Evolutionary conservation across 1,140 invertebrate genomes (phyloP), one percentile per base, ranked within the genome.

Genomic region (Drosophila elegans): DNA sequence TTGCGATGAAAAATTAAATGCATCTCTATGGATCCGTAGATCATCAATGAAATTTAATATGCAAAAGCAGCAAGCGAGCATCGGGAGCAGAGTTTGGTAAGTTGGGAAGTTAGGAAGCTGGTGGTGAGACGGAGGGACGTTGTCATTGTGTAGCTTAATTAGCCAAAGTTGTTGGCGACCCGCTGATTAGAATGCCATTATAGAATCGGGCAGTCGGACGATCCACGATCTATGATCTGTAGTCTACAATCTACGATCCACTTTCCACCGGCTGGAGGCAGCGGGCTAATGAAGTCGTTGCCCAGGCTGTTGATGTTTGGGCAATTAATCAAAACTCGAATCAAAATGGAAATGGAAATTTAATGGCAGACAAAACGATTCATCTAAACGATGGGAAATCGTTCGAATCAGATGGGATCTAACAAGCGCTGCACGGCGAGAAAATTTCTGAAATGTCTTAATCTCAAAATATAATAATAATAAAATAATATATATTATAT

Each of bases 21-120:
- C 82, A 91, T 75, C 63, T 83, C 83, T 90, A 78, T 69, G 80
- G 42, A 77, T 64, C 73, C 82, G 71, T 90, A 75, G 86, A 90
- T 90, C 86, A 90, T 86, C 86, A 90, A 90, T 90, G 86, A 90
- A 90, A 90, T 80, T 86, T 90, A 90, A 90, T 90, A 90, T 90
- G 86, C 76, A 48, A 34, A 34, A 38, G 49, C 59, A 66, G 54
- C 60, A 44, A 56, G 36, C 60, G 12, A 74, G 64, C 49, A 27
- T 46, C 53, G 36, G 29, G 55, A 34, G 45, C 21, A 49, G 53
- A 45, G 66, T 41, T 41, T 41, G 57, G 34, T 46, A 60, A 44
- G 42, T 32, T 32, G 29, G 29, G 21, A 13, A 44, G 39, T 6
- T 12, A 25, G 12, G 1, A 7, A 7, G 46, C n/a, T 29, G 46